Base-by-base conservation (phyloP, 1,140 invertebrate genomes). In the Hydropsyche tenuis region DNA sequence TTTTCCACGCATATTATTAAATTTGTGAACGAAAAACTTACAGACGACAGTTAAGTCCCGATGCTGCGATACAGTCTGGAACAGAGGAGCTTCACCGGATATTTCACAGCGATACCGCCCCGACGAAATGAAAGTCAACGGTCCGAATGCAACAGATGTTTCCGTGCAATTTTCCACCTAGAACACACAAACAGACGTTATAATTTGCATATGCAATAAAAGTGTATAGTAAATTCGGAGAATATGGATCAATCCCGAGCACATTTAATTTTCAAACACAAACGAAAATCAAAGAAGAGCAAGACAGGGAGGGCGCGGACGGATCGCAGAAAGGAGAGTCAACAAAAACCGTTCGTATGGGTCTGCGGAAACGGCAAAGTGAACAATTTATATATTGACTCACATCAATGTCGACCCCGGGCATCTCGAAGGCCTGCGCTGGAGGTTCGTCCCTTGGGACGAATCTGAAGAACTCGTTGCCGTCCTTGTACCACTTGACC, bases 41-140 rank as follows among this genome's bases (percentile, higher is more conserved):
- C 93, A 89, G 27, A 94, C 90, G 80, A 94, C 92, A 74, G 87
- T 83, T 86, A 94, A 91, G 79, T 91, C 87, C 78, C 90, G 89
- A 78, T 92, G 90, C 76, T 92, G 89, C 48, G 89, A 90, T 68
- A 93, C 92, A 25, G 92, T 94, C 81, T 90, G 88, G 81, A 94
- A 94, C 66, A 86, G 89, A 12, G 93, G 92, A 37, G 91, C 93
- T 82, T 96, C 94, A 0, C 91, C 93, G 4, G 93, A 94, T 72
- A 95, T 92, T 81, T 95, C 93, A 80, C 94, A 96, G 74, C 92
- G 87, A 85, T 94, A 96, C 22, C 88, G 85, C 42, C 94, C 94
- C 51, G 88, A 88, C 73, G 89, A 90, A 78, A 89, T 86, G 60
- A 92, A 83, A 79, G 90, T 90, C 76, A 94, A 87, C 68, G 89